Conservation (phyloP, 2,113 vertebrate species). For the Mastomys coucha region DNA sequence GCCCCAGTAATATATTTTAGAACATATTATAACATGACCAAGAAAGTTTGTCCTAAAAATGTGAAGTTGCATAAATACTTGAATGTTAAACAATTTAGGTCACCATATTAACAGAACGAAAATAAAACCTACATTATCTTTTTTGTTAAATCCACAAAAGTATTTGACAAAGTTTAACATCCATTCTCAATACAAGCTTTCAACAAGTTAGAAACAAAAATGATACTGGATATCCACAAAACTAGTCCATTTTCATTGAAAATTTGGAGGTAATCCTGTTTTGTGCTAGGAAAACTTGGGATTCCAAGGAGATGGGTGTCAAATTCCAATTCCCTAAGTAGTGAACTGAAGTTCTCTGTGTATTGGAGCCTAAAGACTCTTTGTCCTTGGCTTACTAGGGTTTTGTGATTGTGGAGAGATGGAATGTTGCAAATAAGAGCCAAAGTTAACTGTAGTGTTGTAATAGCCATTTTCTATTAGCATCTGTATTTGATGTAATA, state of each 20-base stretch:
- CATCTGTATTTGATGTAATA: background rate
- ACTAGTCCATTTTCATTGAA: background rate
- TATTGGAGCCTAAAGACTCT: background rate
- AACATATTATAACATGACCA: background rate
- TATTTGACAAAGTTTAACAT: background rate
- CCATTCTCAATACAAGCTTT: background rate
- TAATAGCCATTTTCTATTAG: background rate
- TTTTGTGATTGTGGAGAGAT: background rate
- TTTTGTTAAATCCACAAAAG: conserved; percentile 15
- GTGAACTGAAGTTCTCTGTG: background rate
- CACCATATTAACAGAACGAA: conserved; percentile 10
- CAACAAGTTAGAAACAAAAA: conserved; percentile 10
- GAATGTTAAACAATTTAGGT: conserved; percentile 29
- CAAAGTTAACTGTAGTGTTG: background rate
- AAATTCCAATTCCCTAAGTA: background rate
- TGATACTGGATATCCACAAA: background rate
- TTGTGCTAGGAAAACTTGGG: background rate
- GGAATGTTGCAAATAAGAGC: background rate
- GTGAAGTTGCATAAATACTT: background rate
- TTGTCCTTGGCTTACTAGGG: background rate
- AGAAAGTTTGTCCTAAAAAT: background rate
- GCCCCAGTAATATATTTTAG: background rate
- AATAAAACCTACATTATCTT: background rate
- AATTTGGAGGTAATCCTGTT: background rate
- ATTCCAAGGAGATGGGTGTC: background rate